Conservation (phyloP, 2,888 invertebrate species). For the Cephalotes varians region DNA sequence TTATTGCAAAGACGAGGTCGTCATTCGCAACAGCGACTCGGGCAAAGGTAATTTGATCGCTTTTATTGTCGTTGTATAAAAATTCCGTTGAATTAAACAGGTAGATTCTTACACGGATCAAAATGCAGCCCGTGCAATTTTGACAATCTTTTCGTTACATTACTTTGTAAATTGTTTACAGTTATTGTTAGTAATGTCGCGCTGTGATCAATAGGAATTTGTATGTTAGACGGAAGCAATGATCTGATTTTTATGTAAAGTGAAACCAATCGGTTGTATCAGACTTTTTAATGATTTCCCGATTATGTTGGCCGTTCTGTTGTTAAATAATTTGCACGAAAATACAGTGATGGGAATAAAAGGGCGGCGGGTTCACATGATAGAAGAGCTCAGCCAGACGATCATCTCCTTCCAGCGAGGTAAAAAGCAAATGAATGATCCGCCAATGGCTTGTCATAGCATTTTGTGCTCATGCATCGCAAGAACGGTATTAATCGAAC, state of each 20-base stretch:
- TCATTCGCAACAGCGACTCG: constrained; percentile 97
- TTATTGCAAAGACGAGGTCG: constrained; percentile 97
- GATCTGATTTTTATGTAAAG: constrained; percentile 17
- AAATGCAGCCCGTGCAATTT: background rate
- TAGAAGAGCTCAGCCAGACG: constrained; percentile 99
- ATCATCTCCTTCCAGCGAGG: constrained; percentile 99
- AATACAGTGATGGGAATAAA: constrained; percentile 98
- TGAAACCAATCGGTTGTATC: background rate
- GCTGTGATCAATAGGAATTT: background rate
- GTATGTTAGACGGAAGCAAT: background rate
- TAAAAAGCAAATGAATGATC: constrained; percentile 87
- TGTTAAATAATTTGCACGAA: constrained; percentile 82
- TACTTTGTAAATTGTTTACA: constrained; percentile 14
- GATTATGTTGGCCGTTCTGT: constrained; percentile 27
- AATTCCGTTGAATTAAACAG: background rate
- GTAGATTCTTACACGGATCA: background rate
- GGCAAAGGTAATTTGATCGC: constrained; percentile 92
- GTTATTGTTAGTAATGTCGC: background rate
- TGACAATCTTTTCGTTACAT: background rate
- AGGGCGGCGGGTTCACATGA: constrained; percentile 99
- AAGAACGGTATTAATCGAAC: constrained; percentile 59
- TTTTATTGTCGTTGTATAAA: background rate
- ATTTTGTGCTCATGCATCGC: constrained; percentile 77
- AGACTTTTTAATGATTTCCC: constrained; percentile 12
- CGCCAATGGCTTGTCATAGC: constrained; percentile 78